Conservation (phyloP, 2,888 invertebrate genomes). For the Lasioglossum marginatum region DNA sequence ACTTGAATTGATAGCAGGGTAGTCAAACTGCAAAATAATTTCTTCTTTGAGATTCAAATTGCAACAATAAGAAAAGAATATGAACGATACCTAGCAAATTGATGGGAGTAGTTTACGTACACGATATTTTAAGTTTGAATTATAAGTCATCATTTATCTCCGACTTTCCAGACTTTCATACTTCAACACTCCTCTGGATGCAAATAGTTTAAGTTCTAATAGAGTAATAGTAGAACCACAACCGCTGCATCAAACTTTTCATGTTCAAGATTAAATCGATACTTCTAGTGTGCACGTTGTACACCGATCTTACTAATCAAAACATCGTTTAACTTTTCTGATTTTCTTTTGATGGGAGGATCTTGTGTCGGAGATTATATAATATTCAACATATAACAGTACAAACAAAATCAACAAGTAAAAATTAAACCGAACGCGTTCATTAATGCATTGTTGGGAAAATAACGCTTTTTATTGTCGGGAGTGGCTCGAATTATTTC, state of each 20-base stretch:
- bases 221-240: not conserved
- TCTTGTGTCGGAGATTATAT: not conserved
- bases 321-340: not conserved
- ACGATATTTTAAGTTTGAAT: not conserved
- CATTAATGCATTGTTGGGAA: not conserved
- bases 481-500: not conserved
- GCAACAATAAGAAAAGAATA: too few relatives aligned
- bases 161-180: not conserved
- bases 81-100: too few relatives aligned
- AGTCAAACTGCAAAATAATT: not conserved
- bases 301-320: not conserved
- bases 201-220: slow-evolving; percentile 6
- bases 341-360: not conserved
- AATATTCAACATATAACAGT: too few relatives aligned
- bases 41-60: too few relatives aligned
- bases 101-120: not conserved
- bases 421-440: not conserved
- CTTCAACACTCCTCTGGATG: not conserved
- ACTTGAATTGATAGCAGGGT: not conserved
- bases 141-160: not conserved
- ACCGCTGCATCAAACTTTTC: slow-evolving; percentile 1
- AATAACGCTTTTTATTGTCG: not conserved
- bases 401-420: not conserved
- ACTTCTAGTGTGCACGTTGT: not conserved
- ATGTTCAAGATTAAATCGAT: not conserved